Base-by-base conservation (phyloP, 2,888 invertebrate genomes). In the Ferrisia virgata region DNA sequence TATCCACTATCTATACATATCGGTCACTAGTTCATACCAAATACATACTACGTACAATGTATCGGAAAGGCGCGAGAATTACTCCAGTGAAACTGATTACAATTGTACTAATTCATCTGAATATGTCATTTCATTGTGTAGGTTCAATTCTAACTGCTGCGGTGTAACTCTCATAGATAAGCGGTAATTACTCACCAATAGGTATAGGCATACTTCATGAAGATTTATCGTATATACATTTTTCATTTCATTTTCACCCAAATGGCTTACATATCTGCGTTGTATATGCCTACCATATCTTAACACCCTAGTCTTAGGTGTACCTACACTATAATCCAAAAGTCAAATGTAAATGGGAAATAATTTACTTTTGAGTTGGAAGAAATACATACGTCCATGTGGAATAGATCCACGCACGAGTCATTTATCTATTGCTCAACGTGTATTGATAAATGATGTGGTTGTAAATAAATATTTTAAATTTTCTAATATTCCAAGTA, bases 21-120 rank as follows among this genome's bases (percentile, higher is more conserved):
- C 64, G 64, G 64, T 64, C 64, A 64, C 64, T 64, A 64, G 64
- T 64, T 64, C 64, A 64, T 64, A 64, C 64, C 64, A 64, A 64
- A 64, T 64, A 64, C 64, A 64, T 28, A 28, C 28, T 64, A 64
- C 36, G 5, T 36, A 36, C 36, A 8, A 36, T 36, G n/a, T 36
- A 36, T 8, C 36, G 36, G 8, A 28, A 25, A 15, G 28, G 64
- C 9, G 64, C 64, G 64, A 64, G 28, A 64, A 64, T 64, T 64
- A 64, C 64, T 64, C 64, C 64, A 64, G 64, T 64, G 64, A 64
- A 64, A 64, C 64, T 64, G 64, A 64, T 64, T 28, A 64, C 64
- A 64, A 64, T 64, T 64, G 64, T 64, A 64, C 64, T 64, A 64
- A 64, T 64, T 64, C 64, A 64, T 64, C 64, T 28, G 64, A 64